These are phyloP conservation scores for Siphonodentalium dalli DNA, from an alignment of 2,888 invertebrate genomes.

Conservation along the genomic window DNA sequence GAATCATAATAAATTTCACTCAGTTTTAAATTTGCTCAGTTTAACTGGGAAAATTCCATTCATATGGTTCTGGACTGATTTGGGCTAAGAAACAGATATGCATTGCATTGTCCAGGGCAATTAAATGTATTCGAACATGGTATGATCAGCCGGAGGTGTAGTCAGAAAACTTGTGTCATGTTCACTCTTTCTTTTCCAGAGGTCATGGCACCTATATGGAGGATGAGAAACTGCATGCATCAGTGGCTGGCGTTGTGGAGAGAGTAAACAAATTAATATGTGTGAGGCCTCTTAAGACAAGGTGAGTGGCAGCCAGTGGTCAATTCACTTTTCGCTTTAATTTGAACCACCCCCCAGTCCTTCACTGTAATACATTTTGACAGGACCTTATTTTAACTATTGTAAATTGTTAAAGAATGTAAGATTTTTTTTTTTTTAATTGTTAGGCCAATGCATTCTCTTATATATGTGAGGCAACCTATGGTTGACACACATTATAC, in stretches of 20 bases:
- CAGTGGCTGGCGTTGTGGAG: constrained; percentile 92
- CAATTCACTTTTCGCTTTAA: constrained; percentile 19
- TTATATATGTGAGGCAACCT: no score
- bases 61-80: no score
- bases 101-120: no score
- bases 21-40: no score
- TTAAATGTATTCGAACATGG: not conserved
- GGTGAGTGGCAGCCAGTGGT: constrained; percentile 70
- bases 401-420: no score
- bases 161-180: not conserved
- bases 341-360: no score
- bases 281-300: constrained; percentile 87
- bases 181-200: constrained; percentile 71
- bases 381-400: constrained; percentile 87
- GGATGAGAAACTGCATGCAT: constrained; percentile 79
- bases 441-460: no score
- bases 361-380: constrained; percentile 92
- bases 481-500: no score
- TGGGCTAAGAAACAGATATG: not conserved
- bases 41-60: no score
- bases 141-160: not conserved
- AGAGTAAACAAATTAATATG: constrained; percentile 94
- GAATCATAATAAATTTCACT: no score
- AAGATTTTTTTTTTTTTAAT: no score
- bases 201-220: constrained; percentile 96